A percentile compares a stretch with the other conserved stretches of the same genome.
phyloP scores from a whole-genome alignment of 23 tunicate genomes.

The Aplidium turbinatum region DNA sequence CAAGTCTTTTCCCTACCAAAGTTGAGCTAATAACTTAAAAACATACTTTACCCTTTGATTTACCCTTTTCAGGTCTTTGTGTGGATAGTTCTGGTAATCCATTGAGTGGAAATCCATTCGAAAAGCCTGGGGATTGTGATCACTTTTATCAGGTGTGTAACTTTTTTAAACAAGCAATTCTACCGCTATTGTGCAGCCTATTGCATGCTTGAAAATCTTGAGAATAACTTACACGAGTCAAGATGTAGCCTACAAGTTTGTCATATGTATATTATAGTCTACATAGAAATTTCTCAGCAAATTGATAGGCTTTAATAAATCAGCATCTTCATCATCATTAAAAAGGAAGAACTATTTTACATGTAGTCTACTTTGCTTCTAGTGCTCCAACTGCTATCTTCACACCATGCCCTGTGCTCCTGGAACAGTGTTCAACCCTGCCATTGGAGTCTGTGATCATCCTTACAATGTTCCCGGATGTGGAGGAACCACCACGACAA shows the following conservation, averaged over 20 bases:
- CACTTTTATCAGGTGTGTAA: constrained; percentile 22
- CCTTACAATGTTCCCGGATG: constrained; percentile 66
- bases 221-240: too few relatives aligned
- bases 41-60: too few relatives aligned
- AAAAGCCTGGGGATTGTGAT: constrained; percentile 23
- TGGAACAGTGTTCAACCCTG: constrained; percentile 52
- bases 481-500: constrained; percentile 42
- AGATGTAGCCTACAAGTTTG: too few relatives aligned
- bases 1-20: too few relatives aligned
- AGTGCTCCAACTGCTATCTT: constrained; percentile 30
- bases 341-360: neutral
- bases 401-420: constrained; percentile 38
- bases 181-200: too few relatives aligned
- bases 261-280: too few relatives aligned
- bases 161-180: too few relatives aligned
- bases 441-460: constrained; percentile 51
- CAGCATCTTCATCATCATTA: neutral
- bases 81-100: too few relatives aligned
- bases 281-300: too few relatives aligned
- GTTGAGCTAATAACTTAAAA: too few relatives aligned
- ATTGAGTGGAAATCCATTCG: constrained; percentile 23
- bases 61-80: too few relatives aligned
- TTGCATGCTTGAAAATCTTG: too few relatives aligned
- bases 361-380: neutral
- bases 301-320: neutral